Evolutionary conservation across 2,797 vertebrate species (phyloP).

Genomic region (Orestias chungarensis): DNA sequence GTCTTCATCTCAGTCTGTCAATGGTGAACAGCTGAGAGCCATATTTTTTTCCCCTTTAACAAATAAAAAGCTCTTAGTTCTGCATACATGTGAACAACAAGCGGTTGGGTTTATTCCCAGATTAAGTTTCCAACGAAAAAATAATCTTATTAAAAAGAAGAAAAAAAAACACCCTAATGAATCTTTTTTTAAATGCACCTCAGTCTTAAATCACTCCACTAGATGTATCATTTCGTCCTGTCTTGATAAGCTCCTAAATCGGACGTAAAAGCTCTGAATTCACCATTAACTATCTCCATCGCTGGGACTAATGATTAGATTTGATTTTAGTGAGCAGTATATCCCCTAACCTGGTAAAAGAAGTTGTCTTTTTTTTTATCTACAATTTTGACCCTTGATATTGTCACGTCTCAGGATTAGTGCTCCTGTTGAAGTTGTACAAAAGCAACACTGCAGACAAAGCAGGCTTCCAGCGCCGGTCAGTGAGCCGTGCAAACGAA

Average conservation of each 20-base stretch:
- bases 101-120: neutral
- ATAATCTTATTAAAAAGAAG: neutral
- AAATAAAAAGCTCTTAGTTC: neutral
- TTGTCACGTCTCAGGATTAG: constrained; percentile 16
- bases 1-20: neutral
- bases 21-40: neutral
- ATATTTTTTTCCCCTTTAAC: neutral
- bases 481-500: constrained; percentile 29
- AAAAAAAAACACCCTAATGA: neutral
- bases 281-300: neutral
- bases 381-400: neutral
- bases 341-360: neutral
- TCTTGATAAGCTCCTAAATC: neutral
- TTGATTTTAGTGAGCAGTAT: neutral
- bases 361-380: neutral
- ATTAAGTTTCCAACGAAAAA: neutral
- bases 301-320: neutral
- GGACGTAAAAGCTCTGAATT: neutral
- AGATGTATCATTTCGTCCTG: neutral
- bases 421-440: neutral
- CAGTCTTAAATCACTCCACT: neutral
- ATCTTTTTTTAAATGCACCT: neutral
- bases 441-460: neutral
- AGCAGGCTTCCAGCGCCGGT: neutral
- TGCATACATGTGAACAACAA: neutral